These are phyloP conservation scores for Pseudomugil tenellus DNA, from an alignment of 2,797 vertebrate genomes.

Conservation along the genomic window DNA sequence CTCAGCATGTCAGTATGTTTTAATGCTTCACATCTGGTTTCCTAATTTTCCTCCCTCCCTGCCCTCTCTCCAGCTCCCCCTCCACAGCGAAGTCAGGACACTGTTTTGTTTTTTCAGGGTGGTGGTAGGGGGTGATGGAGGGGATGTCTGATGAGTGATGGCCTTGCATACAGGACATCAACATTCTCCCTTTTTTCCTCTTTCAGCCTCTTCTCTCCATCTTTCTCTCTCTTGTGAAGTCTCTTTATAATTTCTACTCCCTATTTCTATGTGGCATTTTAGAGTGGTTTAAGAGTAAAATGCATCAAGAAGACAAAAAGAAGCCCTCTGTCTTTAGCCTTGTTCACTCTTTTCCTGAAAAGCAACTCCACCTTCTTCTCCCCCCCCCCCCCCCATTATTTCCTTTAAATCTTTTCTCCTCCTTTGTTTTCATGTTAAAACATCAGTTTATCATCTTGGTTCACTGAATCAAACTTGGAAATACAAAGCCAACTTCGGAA, in stretches of 20 bases:
- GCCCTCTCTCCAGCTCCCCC: constrained; percentile 59
- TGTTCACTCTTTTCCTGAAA: constrained; percentile 14
- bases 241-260: constrained; percentile 27
- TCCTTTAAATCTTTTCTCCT: constrained; percentile 11
- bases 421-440: constrained; percentile 27
- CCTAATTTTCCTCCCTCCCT: constrained; percentile 79
- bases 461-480: constrained; percentile 22
- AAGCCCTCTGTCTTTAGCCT: constrained; percentile 12
- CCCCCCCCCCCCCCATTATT: constrained; percentile 29
- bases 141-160: constrained; percentile 84
- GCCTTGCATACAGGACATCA: constrained; percentile 78
- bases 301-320: constrained; percentile 8
- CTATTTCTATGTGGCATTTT: constrained; percentile 3
- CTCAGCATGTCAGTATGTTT: constrained; percentile 85
- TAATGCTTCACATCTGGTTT: constrained; percentile 89
- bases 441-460: constrained; percentile 39
- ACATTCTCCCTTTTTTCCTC: constrained; percentile 64
- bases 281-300: constrained; percentile 2
- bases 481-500: constrained; percentile 13
- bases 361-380: constrained; percentile 23
- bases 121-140: constrained; percentile 59
- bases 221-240: constrained; percentile 27
- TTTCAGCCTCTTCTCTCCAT: constrained; percentile 40
- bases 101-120: constrained; percentile 85
- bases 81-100: constrained; percentile 80